Percentiles rank a stretch among this genome's conserved stretches.
Evolutionary conservation across 2,113 vertebrate species (phyloP).

Genomic region (Aptenodytes forsteri): DNA sequence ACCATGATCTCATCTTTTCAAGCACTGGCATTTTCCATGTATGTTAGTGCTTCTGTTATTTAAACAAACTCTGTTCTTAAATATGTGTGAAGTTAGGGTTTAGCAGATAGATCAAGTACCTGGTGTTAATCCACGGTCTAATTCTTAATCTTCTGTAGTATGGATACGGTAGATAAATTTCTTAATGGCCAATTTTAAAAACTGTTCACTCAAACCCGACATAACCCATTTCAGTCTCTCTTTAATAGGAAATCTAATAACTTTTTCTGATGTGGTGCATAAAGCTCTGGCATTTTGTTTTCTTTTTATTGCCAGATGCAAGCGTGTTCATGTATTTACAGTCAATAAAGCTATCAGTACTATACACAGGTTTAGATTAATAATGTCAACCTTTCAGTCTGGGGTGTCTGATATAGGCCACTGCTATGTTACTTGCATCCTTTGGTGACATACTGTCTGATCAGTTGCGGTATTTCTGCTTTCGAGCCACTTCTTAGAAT

Average conservation of each 20-base stretch:
- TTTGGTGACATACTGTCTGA: neutral
- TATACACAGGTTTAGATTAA: slow-evolving; percentile 18
- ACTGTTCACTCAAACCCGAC: slow-evolving; percentile 40
- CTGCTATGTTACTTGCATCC: neutral
- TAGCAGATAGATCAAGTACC: slow-evolving; percentile 5
- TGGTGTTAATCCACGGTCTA: slow-evolving; percentile 40
- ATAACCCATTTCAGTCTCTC: slow-evolving; percentile 39
- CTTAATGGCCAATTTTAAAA: slow-evolving; percentile 45
- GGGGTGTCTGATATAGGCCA: neutral
- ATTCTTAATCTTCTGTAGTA: slow-evolving; percentile 52
- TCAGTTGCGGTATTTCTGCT: neutral
- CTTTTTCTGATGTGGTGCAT: slow-evolving; percentile 55
- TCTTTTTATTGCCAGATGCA: slow-evolving; percentile 41
- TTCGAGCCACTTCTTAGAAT: neutral
- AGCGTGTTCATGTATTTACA: slow-evolving; percentile 28
- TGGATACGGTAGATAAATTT: slow-evolving; percentile 61
- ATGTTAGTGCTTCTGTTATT: neutral
- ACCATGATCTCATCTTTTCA: neutral
- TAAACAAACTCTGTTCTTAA: neutral
- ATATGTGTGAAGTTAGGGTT: neutral
- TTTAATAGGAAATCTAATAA: slow-evolving; percentile 59
- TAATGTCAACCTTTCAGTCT: neutral
- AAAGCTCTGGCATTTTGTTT: slow-evolving; percentile 56
- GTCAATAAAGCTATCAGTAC: slow-evolving; percentile 38
- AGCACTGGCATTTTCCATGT: neutral